Base-by-base conservation (phyloP, 35 echinoderm and acorn worm genomes). In the Hemicentrotus pulcherrimus region DNA sequence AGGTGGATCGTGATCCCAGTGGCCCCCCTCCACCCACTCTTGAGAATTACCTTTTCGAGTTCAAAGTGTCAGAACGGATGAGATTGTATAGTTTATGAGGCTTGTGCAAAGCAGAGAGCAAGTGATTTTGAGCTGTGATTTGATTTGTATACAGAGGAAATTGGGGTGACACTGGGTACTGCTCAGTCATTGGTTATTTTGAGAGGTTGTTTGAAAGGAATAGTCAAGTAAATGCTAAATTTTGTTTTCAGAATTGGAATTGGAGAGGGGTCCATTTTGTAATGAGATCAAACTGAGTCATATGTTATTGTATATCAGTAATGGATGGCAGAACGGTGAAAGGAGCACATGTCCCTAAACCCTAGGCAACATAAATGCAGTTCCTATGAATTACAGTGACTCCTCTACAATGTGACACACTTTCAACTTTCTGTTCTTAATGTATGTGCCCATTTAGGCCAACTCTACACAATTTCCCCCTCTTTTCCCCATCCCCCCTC, bases 201-300 rank as follows among this genome's bases (percentile, higher is more conserved):
- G 22, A n/a, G 65, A 78, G 65, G n/a, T n/a, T n/a, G 65, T 78
- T 78, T 78, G 65, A 78, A 78, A 78, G 65, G 65, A 78, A 78
- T n/a, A n/a, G 65, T 78, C 19, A 28, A 24, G 22, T 28, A 78
- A 28, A 78, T 78, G 65, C 65, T 78, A 78, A n/a, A 78, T 78
- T 55, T 78, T 78, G 22, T 78, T 78, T 78, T 78, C 19, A 78
- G 65, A 28, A 78, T 22, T 78, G 65, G 24, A 78, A 78, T 30
- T n/a, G 65, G 28, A 78, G 65, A 78, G 65, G 65, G 65, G 65
- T 78, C 22, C 65, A n/a, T 78, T 78, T 78, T 78, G 28, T 78
- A 78, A 78, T 24, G 65, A 78, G 28, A 78, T 78, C 19, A 78
- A 78, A 78, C 19, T 78, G 65, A 78, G 65, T 78, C 65, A 78